phyloP scores from a whole-genome alignment of 2,113 vertebrate genomes.

The Scartelaos histophorus region DNA sequence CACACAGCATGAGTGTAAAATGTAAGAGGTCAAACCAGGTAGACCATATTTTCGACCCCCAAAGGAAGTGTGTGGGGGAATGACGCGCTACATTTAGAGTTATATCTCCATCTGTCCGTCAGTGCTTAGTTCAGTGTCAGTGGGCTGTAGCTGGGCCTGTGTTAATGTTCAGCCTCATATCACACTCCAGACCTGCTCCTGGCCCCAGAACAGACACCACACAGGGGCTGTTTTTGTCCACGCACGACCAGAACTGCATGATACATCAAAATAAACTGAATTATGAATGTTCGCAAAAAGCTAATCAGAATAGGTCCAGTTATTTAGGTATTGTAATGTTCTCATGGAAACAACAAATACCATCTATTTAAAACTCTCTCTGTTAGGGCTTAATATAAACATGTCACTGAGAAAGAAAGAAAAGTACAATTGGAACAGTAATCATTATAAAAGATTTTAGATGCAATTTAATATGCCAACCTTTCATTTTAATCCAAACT shows the following conservation, averaged over 20 bases:
- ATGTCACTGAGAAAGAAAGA: background rate
- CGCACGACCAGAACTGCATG: background rate
- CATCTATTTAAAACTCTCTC: background rate
- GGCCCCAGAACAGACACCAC: conserved; percentile 26
- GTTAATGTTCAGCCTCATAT: conserved; percentile 54
- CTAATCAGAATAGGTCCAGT: background rate
- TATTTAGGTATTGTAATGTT: background rate
- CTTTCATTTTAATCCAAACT: background rate
- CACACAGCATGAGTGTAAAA: background rate
- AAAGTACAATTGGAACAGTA: background rate
- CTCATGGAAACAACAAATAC: background rate
- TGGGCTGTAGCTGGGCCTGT: conserved; percentile 3
- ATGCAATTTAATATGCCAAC: background rate
- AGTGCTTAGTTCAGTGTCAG: conserved; percentile 15
- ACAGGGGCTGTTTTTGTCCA: conserved; percentile 18
- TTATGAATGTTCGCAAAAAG: background rate
- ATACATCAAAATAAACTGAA: background rate
- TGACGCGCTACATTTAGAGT: conserved; percentile 1
- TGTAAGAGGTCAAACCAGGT: background rate
- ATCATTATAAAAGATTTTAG: background rate
- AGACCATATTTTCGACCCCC: conserved; percentile 10
- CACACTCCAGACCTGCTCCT: conserved; percentile 41
- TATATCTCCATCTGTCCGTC: conserved; percentile 21
- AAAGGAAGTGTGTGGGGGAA: background rate
- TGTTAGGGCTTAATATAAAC: background rate